Evolutionary conservation across 2,113 vertebrate genomes (phyloP).

Genomic region (Alligator mississippiensis): DNA sequence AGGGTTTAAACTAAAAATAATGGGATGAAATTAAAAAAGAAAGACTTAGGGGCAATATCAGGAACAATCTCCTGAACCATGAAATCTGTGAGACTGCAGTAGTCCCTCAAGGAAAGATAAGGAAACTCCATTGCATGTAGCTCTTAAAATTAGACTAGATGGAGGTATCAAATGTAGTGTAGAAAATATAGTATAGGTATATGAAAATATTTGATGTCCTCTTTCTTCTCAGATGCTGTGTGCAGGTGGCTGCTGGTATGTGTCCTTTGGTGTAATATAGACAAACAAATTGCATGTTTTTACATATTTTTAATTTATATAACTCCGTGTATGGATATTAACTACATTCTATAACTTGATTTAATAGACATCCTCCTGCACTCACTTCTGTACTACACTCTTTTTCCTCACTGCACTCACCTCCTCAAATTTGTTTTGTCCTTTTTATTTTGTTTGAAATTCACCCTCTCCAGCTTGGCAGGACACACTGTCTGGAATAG

Average conservation of each 20-base stretch:
- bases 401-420: not conserved
- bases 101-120: not conserved
- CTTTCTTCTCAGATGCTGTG: not conserved
- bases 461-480: slow-evolving; percentile 39
- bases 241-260: not conserved
- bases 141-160: not conserved
- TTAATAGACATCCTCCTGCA: accelerated
- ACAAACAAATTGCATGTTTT: not conserved
- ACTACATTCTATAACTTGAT: not conserved
- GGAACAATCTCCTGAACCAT: not conserved
- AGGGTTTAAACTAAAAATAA: not conserved
- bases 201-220: not conserved
- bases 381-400: not conserved
- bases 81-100: not conserved
- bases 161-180: accelerated
- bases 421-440: not conserved
- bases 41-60: not conserved
- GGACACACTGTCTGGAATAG: slow-evolving; percentile 65
- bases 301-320: not conserved
- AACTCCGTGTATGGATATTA: not conserved
- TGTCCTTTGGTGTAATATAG: not conserved
- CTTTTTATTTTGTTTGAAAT: not conserved
- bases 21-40: not conserved
- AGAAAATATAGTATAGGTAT: not conserved
- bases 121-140: not conserved